Conservation (phyloP, 2,113 vertebrate species). For the Ploceus nigricollis region DNA sequence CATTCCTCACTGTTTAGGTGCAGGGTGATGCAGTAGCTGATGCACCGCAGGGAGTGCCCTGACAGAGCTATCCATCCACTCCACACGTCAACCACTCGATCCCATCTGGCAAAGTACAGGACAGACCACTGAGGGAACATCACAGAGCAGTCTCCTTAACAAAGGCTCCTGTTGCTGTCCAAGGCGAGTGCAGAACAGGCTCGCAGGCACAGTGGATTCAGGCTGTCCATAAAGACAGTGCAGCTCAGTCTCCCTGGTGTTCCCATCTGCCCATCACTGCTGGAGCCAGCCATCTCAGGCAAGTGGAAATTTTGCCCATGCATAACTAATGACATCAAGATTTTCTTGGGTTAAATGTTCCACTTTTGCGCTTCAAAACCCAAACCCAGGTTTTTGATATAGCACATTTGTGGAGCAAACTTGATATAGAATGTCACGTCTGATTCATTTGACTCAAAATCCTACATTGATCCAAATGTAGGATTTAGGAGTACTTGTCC, state of each 20-base stretch:
- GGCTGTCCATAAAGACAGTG: background rate
- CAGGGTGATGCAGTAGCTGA: background rate
- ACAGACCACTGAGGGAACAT: background rate
- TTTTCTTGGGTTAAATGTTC: background rate
- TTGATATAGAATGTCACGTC: rapidly evolving
- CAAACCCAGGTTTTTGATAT: background rate
- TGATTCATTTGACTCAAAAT: background rate
- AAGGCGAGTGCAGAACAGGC: background rate
- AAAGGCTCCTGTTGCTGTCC: background rate
- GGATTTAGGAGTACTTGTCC: background rate
- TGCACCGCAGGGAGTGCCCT: background rate
- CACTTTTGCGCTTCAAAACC: background rate
- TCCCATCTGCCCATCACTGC: background rate
- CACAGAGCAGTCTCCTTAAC: background rate
- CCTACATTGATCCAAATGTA: background rate
- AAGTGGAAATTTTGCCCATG: background rate
- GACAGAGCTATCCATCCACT: rapidly evolving
- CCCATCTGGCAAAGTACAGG: background rate
- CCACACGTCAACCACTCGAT: rapidly evolving
- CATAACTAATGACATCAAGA: background rate
- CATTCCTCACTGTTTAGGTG: background rate
- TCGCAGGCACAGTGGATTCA: rapidly evolving
- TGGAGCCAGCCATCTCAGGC: background rate
- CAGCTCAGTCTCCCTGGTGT: rapidly evolving
- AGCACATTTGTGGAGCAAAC: background rate